A percentile compares a stretch with the other conserved stretches of the same genome.
These are phyloP conservation scores for Archaeoteleia sp. DNA, from an alignment of 2,888 invertebrate genomes.

Conservation along the genomic window DNA sequence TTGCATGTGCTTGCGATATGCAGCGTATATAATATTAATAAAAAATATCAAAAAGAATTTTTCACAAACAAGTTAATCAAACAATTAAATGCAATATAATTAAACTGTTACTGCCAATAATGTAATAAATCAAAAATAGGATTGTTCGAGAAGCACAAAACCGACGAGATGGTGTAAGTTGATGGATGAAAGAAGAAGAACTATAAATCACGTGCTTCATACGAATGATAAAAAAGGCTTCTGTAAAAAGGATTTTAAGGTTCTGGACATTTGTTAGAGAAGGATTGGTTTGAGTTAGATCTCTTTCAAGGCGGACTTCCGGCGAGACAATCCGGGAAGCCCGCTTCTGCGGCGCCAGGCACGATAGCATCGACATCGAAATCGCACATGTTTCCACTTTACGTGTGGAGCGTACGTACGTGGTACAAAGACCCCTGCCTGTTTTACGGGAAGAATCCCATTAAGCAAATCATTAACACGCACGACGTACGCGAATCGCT, in stretches of 20 bases:
- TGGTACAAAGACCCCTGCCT: constrained; percentile 30
- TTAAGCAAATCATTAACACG: constrained; percentile 49
- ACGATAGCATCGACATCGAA: constrained; percentile 60
- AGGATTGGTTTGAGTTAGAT: constrained; percentile 63
- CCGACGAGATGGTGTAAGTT: constrained; percentile 29
- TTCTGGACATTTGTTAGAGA: constrained; percentile 35
- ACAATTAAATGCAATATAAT: constrained; percentile 9
- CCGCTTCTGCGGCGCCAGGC: constrained; percentile 59
- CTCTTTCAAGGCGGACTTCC: constrained; percentile 64
- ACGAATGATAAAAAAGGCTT: constrained; percentile 22
- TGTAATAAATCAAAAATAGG: constrained; percentile 32
- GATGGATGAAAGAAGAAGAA: constrained; percentile 42
- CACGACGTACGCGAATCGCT: constrained; percentile 25
- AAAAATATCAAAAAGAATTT: not conserved
- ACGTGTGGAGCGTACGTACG: constrained; percentile 55
- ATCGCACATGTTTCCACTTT: constrained; percentile 67
- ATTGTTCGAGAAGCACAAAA: constrained; percentile 19
- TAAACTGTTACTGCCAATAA: constrained; percentile 25
- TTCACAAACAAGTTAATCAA: not conserved
- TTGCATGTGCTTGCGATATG: too few species aligned
- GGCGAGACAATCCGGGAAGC: constrained; percentile 57
- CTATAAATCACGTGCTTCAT: constrained; percentile 40
- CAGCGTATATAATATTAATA: not conserved
- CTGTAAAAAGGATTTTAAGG: constrained; percentile 40
- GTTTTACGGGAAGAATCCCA: constrained; percentile 35